Base-by-base conservation (phyloP, 2,888 invertebrate species). In the Himalopsyche japonica region DNA sequence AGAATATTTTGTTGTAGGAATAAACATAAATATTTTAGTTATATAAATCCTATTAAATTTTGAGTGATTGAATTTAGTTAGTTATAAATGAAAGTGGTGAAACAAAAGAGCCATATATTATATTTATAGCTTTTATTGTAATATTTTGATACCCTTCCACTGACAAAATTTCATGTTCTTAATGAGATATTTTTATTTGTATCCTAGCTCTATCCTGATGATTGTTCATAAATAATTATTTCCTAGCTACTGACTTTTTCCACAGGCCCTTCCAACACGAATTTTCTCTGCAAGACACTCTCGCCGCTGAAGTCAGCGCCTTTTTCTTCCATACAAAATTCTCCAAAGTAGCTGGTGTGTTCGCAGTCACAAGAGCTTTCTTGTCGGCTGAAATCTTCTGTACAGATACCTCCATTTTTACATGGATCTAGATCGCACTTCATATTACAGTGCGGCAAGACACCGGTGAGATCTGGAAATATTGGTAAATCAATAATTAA, bases 281-380 rank as follows among this genome's bases (percentile, higher is more conserved):
- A 97, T 88, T 95, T 95, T 79, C 97, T 93, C 88, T 96, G 95
- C 57, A 98, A 90, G 86, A 95, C 95, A 24, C 97, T 97, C 89
- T 97, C 96, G 0, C 97, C 97, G 87, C 96, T 96, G 88, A 98
- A 98, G 88, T 96, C 96, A 0, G 97, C 97, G 0, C 97, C 98
- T 89, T 97, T 97, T 89, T 98, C 97, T 90, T 97, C 97, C 87
- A 95, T 95, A 89, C 98, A 98, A 88, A 95, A 94, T 88, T 97
- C 97, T 18, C 98, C 98, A 87, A 96, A 95, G 89, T 97, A 98
- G 84, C 97, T 98, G 0, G 98, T 98, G 86, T 96, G 94, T 88
- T 97, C 96, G 88, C 98, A 98, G 87, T 97, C 95, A 89, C 98
- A 98, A 12, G 95, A 95, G 87, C 97, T 96, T 87, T 96, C 95